These are phyloP conservation scores for Athene noctua DNA, from an alignment of 2,113 vertebrate species.

Conservation along the genomic window DNA sequence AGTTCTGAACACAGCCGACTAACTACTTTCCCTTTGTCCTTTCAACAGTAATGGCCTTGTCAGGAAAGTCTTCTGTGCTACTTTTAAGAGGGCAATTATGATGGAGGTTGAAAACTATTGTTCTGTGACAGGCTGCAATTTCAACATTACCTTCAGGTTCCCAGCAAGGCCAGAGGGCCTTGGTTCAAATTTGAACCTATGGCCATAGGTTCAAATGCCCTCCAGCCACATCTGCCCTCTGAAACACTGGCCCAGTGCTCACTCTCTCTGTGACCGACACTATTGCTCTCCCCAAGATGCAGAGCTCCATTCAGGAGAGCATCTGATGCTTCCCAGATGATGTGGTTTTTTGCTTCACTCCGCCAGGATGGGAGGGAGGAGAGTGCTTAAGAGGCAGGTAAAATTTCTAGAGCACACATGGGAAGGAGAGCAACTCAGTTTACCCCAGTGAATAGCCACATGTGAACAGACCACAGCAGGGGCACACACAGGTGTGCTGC, in stretches of 20 bases:
- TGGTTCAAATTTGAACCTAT: background rate
- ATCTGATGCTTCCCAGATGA: rapidly evolving
- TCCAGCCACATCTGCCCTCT: background rate
- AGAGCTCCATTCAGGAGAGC: background rate
- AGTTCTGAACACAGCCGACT: conserved; percentile 51
- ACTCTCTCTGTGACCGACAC: background rate
- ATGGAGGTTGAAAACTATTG: conserved; percentile 43
- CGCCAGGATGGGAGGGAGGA: background rate
- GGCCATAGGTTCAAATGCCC: background rate
- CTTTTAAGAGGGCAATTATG: conserved; percentile 45
- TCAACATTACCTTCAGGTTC: background rate
- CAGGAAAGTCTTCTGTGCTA: conserved; percentile 52
- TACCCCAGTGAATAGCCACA: rapidly evolving
- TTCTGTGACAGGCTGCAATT: conserved; percentile 27
- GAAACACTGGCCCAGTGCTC: background rate
- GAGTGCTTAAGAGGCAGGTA: background rate
- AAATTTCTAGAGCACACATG: background rate
- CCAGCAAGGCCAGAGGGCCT: background rate
- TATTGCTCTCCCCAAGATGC: rapidly evolving
- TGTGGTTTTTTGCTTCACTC: rapidly evolving
- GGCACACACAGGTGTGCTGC: background rate
- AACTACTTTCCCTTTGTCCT: conserved; percentile 66
- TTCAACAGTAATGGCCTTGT: conserved; percentile 59
- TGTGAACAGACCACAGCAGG: rapidly evolving
- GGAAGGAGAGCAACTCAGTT: background rate